Conservation (phyloP, 2,888 invertebrate genomes). For the Pantelozetes paolii region DNA sequence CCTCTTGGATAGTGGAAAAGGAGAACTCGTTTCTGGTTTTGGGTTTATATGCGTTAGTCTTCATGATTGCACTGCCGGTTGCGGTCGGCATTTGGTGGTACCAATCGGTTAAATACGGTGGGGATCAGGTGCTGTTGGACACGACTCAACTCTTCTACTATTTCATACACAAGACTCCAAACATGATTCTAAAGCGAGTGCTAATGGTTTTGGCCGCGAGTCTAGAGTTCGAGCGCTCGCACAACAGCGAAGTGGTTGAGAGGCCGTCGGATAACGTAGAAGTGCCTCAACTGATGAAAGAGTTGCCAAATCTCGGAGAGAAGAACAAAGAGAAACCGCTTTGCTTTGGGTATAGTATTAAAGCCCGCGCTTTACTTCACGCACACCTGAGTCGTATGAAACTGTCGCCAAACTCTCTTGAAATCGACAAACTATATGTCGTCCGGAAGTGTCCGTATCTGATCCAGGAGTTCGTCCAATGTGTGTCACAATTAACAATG, state of each 20-base stretch:
- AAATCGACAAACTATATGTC: slow-evolving; percentile 57
- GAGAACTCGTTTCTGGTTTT: slow-evolving; percentile 91
- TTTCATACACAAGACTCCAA: slow-evolving; percentile 91
- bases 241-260: slow-evolving; percentile 89
- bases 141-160: slow-evolving; percentile 96
- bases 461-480: slow-evolving; percentile 94
- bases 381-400: slow-evolving; percentile 85
- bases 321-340: slow-evolving; percentile 94
- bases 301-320: slow-evolving; percentile 83
- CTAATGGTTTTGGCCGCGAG: slow-evolving; percentile 96
- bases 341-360: slow-evolving; percentile 78
- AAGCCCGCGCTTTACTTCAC: slow-evolving; percentile 86
- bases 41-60: slow-evolving; percentile 88
- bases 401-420: slow-evolving; percentile 70
- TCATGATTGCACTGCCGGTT: slow-evolving; percentile 83
- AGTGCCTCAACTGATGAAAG: slow-evolving; percentile 87
- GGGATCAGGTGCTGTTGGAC: slow-evolving; percentile 88
- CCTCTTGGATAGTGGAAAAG: slow-evolving; percentile 99
- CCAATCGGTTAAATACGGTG: slow-evolving; percentile 90
- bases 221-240: slow-evolving; percentile 87
- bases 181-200: slow-evolving; percentile 88
- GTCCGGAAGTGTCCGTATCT: slow-evolving; percentile 84
- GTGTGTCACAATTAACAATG: slow-evolving; percentile 86
- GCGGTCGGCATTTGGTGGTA: slow-evolving; percentile 98
- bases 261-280: slow-evolving; percentile 90